phyloP scores from a whole-genome alignment of 2,797 vertebrate species.

The Sparus aurata region DNA sequence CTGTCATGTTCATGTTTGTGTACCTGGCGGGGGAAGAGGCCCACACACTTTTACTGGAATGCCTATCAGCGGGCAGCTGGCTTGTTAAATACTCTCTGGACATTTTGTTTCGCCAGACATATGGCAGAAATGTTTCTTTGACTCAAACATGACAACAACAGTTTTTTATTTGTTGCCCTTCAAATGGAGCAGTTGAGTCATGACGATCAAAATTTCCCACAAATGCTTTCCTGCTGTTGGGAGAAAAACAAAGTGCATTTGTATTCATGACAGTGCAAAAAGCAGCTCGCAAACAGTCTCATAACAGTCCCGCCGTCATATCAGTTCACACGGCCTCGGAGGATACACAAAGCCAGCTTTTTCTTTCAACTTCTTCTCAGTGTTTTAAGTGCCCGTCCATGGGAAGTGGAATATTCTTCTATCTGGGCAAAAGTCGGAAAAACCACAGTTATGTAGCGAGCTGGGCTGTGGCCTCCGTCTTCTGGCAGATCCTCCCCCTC shows the following conservation, averaged over 20 bases:
- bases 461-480: constrained; percentile 66
- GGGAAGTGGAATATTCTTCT: constrained; percentile 49
- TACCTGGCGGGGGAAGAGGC: constrained; percentile 52
- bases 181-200: constrained; percentile 47
- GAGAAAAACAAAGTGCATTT: constrained; percentile 25
- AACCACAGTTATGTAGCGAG: constrained; percentile 80
- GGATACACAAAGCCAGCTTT: background rate
- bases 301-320: background rate
- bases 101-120: constrained; percentile 36
- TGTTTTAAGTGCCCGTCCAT: background rate
- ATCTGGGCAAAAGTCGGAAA: constrained; percentile 46
- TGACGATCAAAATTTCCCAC: constrained; percentile 24
- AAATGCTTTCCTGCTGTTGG: constrained; percentile 30
- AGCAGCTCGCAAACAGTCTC: background rate
- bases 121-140: constrained; percentile 39
- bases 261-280: constrained; percentile 3
- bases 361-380: too few species aligned
- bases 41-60: constrained; percentile 62
- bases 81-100: constrained; percentile 58
- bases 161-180: constrained; percentile 31
- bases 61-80: constrained; percentile 62
- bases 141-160: constrained; percentile 40
- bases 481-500: constrained; percentile 69
- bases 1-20: constrained; percentile 42
- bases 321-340: background rate